Base-by-base conservation (phyloP, 2,888 invertebrate species). In the Anarsia innoxiella region DNA sequence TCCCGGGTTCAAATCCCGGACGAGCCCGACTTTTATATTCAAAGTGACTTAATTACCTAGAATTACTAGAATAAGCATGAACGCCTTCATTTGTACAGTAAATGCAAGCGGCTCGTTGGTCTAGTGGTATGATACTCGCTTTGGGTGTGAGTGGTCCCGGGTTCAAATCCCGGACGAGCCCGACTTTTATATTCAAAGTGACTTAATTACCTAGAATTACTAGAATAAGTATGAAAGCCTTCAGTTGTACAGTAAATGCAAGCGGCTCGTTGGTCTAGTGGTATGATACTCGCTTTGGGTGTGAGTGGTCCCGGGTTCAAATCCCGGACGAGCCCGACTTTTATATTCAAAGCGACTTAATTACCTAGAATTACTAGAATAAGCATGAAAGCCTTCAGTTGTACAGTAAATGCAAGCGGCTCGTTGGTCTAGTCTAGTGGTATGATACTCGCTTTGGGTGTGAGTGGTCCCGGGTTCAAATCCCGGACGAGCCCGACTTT, bases 121-220 rank as follows among this genome's bases (percentile, higher is more conserved):
- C 55, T 55, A 56, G 57, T 48, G 59, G 55, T 53, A 59, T 55
- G 53, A 54, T 58, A 55, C 48, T 53, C 56, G 53, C 52, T 58
- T 58, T 43, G 52, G 53, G 51, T 58, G 54, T 53, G 58, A 56
- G 53, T 59, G 55, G 59, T 64, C 61, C 60, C 62, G 64, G 68
- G 65, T 68, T 71, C 66, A 70, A 70, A 68, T 70, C 70, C 69
- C 67, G 62, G 65, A 64, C 65, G 65, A 60, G 67, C 68, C 67
- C 66, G 44, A 23, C 47, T 56, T 23, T 31, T 27, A 11, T n/a
- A n/a, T n/a, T n/a, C n/a, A n/a, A n/a, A n/a, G n/a, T n/a, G n/a
- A n/a, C n/a, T n/a, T n/a, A n/a, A n/a, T n/a, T n/a, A n/a, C n/a
- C n/a, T n/a, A n/a, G n/a, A n/a, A n/a, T n/a, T n/a, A n/a, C n/a